These are phyloP conservation scores for Montifringilla adamsi DNA, from an alignment of 2,113 vertebrate species.

Conservation along the genomic window DNA sequence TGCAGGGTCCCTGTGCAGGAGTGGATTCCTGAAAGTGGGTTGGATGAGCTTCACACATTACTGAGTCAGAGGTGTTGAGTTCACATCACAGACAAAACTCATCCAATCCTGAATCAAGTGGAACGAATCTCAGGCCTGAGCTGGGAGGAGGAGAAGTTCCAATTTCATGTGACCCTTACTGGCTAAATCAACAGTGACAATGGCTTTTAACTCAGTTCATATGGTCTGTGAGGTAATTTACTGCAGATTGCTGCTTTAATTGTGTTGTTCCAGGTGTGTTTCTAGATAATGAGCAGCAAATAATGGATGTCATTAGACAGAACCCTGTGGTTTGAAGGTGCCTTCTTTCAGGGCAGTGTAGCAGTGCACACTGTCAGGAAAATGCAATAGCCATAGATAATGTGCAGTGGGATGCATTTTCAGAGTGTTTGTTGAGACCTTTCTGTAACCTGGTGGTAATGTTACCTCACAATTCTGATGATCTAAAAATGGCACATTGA, in stretches of 20 bases:
- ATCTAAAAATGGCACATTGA: background rate
- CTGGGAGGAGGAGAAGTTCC: background rate
- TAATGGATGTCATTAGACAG: background rate
- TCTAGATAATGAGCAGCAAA: slow-evolving; percentile 11
- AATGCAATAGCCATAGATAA: background rate
- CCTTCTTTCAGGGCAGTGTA: background rate
- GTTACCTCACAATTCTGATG: background rate
- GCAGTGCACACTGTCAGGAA: background rate
- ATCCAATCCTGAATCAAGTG: background rate
- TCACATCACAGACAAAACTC: background rate
- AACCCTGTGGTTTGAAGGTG: background rate
- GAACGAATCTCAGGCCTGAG: accelerated
- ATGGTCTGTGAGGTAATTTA: background rate
- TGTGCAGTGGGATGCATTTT: background rate
- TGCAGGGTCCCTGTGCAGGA: background rate
- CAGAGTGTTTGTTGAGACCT: background rate
- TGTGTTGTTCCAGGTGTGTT: slow-evolving; percentile 8
- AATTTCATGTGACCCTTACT: background rate
- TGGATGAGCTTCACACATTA: background rate
- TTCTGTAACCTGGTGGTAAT: background rate
- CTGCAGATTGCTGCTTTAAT: background rate
- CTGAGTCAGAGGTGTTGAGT: background rate
- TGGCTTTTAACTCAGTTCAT: background rate
- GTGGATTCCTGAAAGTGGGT: background rate
- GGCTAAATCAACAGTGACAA: background rate